These are phyloP conservation scores for Opisthocomus hoazin DNA, from an alignment of 2,113 vertebrate species.

Conservation along the genomic window DNA sequence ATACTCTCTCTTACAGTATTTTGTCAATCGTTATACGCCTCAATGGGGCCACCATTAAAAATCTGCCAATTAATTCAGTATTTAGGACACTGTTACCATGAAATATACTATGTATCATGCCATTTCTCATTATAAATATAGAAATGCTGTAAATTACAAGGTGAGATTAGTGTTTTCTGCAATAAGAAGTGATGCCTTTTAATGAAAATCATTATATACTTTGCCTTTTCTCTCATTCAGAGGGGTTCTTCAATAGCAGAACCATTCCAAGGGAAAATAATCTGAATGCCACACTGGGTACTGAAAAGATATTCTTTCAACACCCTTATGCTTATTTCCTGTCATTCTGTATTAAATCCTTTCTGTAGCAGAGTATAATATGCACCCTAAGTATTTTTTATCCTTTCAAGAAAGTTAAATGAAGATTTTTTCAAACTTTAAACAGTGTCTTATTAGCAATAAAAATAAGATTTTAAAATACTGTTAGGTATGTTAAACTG, in stretches of 20 bases:
- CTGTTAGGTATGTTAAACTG: not conserved
- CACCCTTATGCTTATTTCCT: not conserved
- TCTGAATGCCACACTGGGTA: not conserved
- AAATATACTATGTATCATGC: constrained; percentile 3
- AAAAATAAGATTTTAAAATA: not conserved
- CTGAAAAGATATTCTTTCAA: not conserved
- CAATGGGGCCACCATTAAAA: constrained; percentile 56
- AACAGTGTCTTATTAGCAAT: not conserved
- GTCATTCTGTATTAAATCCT: not conserved
- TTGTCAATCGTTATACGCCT: constrained; percentile 57
- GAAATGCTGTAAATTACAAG: constrained; percentile 37
- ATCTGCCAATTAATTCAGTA: constrained; percentile 56
- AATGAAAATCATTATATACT: not conserved
- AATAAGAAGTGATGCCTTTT: constrained; percentile 23
- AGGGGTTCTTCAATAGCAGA: not conserved
- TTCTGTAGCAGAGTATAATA: not conserved
- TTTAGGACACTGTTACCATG: constrained; percentile 35
- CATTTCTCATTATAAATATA: constrained; percentile 41
- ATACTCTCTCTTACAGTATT: constrained; percentile 42
- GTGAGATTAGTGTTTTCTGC: constrained; percentile 38
- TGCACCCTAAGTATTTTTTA: not conserved
- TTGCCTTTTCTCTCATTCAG: constrained; percentile 1
- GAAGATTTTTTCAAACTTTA: not conserved
- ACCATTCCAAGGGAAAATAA: not conserved
- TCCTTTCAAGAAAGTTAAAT: not conserved